phyloP scores from a whole-genome alignment of 2,113 vertebrate species.

The Epinephelus cyanopodus region DNA sequence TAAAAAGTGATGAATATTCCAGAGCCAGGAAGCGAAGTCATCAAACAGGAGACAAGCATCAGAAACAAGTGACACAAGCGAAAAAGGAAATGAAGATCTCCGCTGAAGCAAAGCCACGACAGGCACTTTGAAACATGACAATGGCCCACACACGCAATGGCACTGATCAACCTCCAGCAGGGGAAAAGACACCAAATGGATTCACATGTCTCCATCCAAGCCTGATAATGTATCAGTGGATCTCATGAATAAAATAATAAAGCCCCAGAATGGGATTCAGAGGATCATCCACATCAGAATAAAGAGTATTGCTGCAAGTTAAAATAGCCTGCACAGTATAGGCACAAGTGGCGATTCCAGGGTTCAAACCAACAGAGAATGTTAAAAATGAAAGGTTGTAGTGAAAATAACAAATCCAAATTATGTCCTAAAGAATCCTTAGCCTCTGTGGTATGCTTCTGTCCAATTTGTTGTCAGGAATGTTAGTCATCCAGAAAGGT shows the following conservation, averaged over 20 bases:
- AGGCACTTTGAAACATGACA: slow-evolving; percentile 52
- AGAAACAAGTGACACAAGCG: slow-evolving; percentile 40
- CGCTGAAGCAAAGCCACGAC: slow-evolving; percentile 51
- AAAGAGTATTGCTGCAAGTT: slow-evolving; percentile 26
- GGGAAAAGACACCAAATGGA: slow-evolving; percentile 32
- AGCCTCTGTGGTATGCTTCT: too few relatives aligned
- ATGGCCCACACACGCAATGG: slow-evolving; percentile 24
- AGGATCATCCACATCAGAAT: slow-evolving; percentile 44
- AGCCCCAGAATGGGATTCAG: slow-evolving; percentile 32
- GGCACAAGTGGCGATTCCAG: too few relatives aligned
- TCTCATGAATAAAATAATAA: slow-evolving; percentile 72
- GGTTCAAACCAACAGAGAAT: too few relatives aligned
- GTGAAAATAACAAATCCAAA: too few relatives aligned
- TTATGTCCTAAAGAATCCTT: too few relatives aligned
- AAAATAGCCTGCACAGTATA: background rate
- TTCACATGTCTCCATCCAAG: slow-evolving; percentile 47
- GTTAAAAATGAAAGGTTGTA: too few relatives aligned
- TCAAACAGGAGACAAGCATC: slow-evolving; percentile 39
- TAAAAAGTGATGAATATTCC: slow-evolving; percentile 50
- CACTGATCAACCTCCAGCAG: slow-evolving; percentile 38
- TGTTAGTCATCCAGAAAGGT: too few relatives aligned
- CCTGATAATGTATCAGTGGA: slow-evolving; percentile 50
- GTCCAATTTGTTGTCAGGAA: too few relatives aligned
- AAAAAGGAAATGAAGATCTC: slow-evolving; percentile 58
- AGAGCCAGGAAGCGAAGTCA: slow-evolving; percentile 27